These are phyloP conservation scores for Amphiprion percula DNA, from an alignment of 2,113 vertebrate species.

Conservation along the genomic window DNA sequence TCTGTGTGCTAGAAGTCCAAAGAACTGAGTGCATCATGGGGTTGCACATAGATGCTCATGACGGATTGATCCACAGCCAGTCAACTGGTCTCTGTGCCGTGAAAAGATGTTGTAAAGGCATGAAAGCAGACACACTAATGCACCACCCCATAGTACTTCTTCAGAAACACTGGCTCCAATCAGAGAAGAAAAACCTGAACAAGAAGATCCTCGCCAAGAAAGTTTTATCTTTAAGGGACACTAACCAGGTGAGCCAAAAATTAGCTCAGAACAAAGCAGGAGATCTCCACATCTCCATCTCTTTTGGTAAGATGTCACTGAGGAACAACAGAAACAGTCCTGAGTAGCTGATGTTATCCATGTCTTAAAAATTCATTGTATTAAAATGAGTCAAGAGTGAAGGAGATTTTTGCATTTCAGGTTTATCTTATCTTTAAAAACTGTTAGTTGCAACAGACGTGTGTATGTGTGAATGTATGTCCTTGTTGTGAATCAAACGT, in stretches of 20 bases:
- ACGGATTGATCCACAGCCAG: conserved; percentile 5
- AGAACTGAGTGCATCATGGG: conserved; percentile 1
- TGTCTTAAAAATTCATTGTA: neutral
- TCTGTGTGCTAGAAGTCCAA: conserved; percentile 74
- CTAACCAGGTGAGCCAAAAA: conserved; percentile 11
- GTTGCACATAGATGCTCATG: neutral
- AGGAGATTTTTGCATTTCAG: conserved; percentile 15
- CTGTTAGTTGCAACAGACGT: neutral
- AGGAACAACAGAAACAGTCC: conserved; percentile 10
- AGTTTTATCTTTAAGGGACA: conserved; percentile 16
- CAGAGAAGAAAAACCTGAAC: conserved; percentile 23
- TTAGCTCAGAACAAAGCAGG: neutral
- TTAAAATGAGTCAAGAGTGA: conserved; percentile 8
- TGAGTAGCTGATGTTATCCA: neutral
- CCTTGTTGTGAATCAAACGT: conserved; percentile 7
- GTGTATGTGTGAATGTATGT: neutral
- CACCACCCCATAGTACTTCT: conserved; percentile 3
- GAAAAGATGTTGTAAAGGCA: conserved; percentile 7
- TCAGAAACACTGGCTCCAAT: conserved; percentile 7
- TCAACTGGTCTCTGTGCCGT: neutral
- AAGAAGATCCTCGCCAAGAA: neutral
- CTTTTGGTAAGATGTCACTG: neutral
- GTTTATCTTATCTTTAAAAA: conserved; percentile 12
- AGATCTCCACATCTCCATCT: neutral
- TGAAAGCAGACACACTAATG: neutral